Base-by-base conservation (phyloP, 1,140 invertebrate genomes). In the Nixonia krombeini region DNA sequence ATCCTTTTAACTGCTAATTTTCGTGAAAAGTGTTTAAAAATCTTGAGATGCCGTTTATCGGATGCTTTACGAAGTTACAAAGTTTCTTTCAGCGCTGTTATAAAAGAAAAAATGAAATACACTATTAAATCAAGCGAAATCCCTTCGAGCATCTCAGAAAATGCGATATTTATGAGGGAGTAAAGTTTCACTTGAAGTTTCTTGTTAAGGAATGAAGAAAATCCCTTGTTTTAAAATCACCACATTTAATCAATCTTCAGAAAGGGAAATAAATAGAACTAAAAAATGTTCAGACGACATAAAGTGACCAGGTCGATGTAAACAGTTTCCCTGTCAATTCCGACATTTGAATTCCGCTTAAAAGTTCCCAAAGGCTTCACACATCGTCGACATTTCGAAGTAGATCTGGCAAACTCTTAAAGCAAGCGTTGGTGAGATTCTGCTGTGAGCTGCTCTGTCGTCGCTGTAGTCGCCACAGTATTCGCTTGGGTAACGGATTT, bases 401-500 rank as follows among this genome's bases (percentile, higher is more conserved):
- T 13, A 76, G 49, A 55, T 79, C 76, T 2, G 76, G 75, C 9
- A 75, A 37, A 28, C 68, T 73, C 28, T 63, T 50, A 56, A 68
- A 68, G 28, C 38, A 46, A n/a, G 18, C 17, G 10, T 41, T 61
- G 12, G 62, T 42, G 33, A 58, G 29, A 17, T 38, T 42, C 15
- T 6, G 45, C 18, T 15, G 46, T 16, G 23, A 23, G n/a, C 37
- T 40, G 17, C 16, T 10, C 15, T 10, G 38, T 17, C 49, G 41
- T 33, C 28, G 49, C 29, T 37, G 38, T 26, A 29, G 13, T 53
- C 28, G 63, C 37, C 16, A 13, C 12, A 15, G 4, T 13, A 10
- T 13, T 4, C n/a, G 4, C 6, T 13, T 2, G 12, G 40, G 26
- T 2, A 18, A 15, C 18, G 18, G n/a, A 40, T 17, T 16, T 4